Evolutionary conservation across 2,113 vertebrate species (phyloP), one percentile per base, ranked within the genome.

Genomic region (Ciconia boyciana): DNA sequence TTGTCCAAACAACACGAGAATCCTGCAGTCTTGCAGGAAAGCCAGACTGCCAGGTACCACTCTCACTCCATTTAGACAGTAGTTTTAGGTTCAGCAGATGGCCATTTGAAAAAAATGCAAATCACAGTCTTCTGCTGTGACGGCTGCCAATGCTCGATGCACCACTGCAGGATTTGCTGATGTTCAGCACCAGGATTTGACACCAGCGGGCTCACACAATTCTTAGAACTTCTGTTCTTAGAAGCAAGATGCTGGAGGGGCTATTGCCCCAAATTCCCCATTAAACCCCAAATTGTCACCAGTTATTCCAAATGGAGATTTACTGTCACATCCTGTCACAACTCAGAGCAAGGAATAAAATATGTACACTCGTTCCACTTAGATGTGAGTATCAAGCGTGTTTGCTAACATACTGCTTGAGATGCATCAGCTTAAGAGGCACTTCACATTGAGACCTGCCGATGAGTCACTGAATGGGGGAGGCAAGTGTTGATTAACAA

Each of bases 261-360:
- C 22, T 79, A 49, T 69, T 80, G 66, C 41, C 46, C 46, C 83
- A 77, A 77, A 84, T 54, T 87, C 64, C 20, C 34, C 86, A 87
- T 54, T 86, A 90, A 90, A 70, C 18, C 48, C 43, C 55, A 83
- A 66, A 92, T 51, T 70, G 68, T 43, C 79, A 83, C 64, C 19
- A 81, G 7, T 92, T 92, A 78, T 89, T 84, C 83, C 69, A 92
- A 83, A 81, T 44, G 32, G 64, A 91, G 86, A 83, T 83, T 46
- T 79, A 65, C 25, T 64, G 39, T 69, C 55, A 84, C 61, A 91
- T 92, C 89, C 87, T 77, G 80, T 84, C 8, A 2, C 83, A 94
- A 34, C 68, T 77, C 46, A 43, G 69, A 51, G 74, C 51, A 72
- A 87, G 68, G 68, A 83, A 66, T 83, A 66, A 94, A 70, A 66